A percentile compares a stretch with the other conserved stretches of the same genome.
These are phyloP conservation scores for Dryas iulia DNA, from an alignment of 1,140 invertebrate genomes.

Conservation along the genomic window DNA sequence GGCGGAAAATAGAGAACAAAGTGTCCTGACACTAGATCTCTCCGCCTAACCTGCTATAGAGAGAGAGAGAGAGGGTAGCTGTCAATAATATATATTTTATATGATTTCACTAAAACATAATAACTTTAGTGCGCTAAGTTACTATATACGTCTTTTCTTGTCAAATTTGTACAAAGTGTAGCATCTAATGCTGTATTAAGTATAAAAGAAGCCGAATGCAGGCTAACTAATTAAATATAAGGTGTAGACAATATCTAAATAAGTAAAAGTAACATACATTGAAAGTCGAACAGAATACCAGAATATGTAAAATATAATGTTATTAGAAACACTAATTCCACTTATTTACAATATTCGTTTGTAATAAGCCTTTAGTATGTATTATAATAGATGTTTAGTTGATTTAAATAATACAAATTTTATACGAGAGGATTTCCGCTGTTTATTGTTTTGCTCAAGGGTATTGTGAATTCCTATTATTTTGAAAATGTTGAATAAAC, in stretches of 20 bases:
- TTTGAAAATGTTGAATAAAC: conserved; percentile 69
- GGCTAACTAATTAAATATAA: conserved; percentile 34
- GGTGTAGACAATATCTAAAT: conserved; percentile 67
- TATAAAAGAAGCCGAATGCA: conserved; percentile 8
- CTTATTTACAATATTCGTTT: not conserved
- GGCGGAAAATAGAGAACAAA: too few relatives aligned
- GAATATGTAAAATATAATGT: conserved; percentile 17
- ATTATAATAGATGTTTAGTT: conserved; percentile 29
- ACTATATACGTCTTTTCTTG: not conserved
- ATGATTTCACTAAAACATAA: not conserved
- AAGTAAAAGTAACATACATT: conserved; percentile 46
- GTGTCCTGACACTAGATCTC: too few relatives aligned
- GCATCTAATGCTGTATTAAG: conserved; percentile 24
- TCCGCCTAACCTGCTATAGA: too few relatives aligned
- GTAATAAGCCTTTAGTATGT: conserved; percentile 27
- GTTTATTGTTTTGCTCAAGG: conserved; percentile 65
- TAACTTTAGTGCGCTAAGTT: not conserved
- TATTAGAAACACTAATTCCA: conserved; percentile 26
- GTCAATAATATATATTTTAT: too few relatives aligned
- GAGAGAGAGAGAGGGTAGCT: too few relatives aligned
- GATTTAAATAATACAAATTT: conserved; percentile 55
- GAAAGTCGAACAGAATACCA: conserved; percentile 6
- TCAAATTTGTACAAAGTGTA: conserved; percentile 26
- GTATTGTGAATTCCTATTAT: conserved; percentile 49
- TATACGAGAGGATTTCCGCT: conserved; percentile 61